A percentile compares a stretch with the other conserved stretches of the same genome.
These are phyloP conservation scores for Phalacrocorax pelagicus DNA, from an alignment of 2,113 vertebrate species.

Conservation along the genomic window DNA sequence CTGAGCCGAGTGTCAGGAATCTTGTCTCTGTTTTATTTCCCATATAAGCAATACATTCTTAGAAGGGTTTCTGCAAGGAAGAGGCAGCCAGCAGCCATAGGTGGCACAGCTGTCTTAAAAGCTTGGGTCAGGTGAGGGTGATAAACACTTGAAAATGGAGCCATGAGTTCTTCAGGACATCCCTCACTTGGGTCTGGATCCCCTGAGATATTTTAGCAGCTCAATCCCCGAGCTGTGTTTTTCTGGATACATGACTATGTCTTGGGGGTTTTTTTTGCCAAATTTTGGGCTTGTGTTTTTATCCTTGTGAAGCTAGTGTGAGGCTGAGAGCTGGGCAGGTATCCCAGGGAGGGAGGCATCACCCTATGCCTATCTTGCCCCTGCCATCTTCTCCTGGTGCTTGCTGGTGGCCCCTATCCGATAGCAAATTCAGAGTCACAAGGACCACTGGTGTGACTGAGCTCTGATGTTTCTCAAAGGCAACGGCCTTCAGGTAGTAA, in stretches of 20 bases:
- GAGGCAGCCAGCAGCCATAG: not conserved
- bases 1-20: not conserved
- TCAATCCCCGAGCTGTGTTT: not conserved
- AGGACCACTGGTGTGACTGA: not conserved
- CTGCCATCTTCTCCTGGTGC: not conserved
- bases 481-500: not conserved
- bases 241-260: not conserved
- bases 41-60: not conserved
- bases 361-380: not conserved
- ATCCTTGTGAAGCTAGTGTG: not conserved
- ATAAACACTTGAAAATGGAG: not conserved
- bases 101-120: not conserved
- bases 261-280: not conserved
- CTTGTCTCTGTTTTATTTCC: not conserved
- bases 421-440: not conserved
- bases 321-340: not conserved
- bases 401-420: not conserved
- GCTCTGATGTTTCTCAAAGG: not conserved
- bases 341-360: not conserved
- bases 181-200: not conserved
- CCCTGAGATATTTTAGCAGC: not conserved
- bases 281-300: not conserved
- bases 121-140: not conserved
- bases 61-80: not conserved
- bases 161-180: not conserved